phyloP scores from a whole-genome alignment of 2,888 invertebrate species.

The Acholoe squamosa region DNA sequence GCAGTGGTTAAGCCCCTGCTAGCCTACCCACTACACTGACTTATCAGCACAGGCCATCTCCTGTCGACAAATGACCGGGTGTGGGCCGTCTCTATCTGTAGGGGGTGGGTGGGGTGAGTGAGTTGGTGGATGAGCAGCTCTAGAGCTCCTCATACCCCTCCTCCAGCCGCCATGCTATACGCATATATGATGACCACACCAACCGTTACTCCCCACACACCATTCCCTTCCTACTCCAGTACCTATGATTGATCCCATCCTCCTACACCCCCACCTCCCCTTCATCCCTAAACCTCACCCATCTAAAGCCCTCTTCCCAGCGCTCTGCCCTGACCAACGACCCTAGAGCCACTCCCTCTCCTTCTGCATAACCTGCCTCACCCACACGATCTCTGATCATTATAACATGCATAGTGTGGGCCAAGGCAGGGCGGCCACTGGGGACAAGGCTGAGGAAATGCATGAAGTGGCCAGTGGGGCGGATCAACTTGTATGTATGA shows the following conservation, averaged over 20 bases:
- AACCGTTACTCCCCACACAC: not conserved
- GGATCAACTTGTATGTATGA: conserved; percentile 57
- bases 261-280: not conserved
- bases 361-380: not conserved
- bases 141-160: not conserved
- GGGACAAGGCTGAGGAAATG: conserved; percentile 29
- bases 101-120: not conserved
- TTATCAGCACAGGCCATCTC: conserved; percentile 23
- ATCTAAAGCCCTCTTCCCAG: not conserved
- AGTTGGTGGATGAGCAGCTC: not conserved
- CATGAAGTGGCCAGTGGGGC: conserved; percentile 40
- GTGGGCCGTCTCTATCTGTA: conserved; percentile 27
- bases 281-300: not conserved
- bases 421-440: not conserved
- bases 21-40: not conserved
- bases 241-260: conserved; percentile 26
- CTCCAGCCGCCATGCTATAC: not conserved
- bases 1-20: conserved; percentile 5
- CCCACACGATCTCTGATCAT: conserved; percentile 43
- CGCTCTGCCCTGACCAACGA: not conserved
- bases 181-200: not conserved
- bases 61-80: conserved; percentile 44
- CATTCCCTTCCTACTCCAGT: not conserved
- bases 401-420: conserved; percentile 45
- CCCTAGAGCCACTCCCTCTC: not conserved